Conservation (phyloP, 1,140 invertebrate genomes). For the Physella acuta region DNA sequence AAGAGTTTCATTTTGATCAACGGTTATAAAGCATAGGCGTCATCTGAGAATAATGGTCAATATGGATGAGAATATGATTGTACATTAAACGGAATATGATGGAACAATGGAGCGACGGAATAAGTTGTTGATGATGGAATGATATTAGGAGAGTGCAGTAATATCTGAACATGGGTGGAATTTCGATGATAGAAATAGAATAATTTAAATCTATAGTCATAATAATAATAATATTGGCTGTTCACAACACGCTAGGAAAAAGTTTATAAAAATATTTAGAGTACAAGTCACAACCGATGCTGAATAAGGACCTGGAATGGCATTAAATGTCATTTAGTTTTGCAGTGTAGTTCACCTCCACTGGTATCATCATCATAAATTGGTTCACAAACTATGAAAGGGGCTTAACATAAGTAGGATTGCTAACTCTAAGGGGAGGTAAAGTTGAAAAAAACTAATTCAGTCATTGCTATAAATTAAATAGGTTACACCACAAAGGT, state of each 20-base stretch:
- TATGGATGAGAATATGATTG: background rate
- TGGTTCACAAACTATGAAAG: background rate
- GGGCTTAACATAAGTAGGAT: background rate
- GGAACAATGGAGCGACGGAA: background rate
- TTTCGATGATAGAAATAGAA: background rate
- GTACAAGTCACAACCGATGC: conserved; percentile 15
- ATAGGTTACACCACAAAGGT: background rate
- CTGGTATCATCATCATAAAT: background rate
- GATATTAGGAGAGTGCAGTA: no score
- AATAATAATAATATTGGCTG: background rate
- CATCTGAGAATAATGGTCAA: conserved; percentile 1
- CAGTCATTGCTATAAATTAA: background rate
- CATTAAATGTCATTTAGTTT: background rate
- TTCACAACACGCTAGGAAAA: background rate
- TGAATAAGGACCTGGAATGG: conserved; percentile 21
- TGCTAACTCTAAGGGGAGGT: no score
- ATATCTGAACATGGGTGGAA: background rate
- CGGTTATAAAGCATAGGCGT: no score
- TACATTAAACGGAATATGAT: background rate
- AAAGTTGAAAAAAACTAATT: no score
- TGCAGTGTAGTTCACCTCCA: background rate
- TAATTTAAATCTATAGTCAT: background rate
- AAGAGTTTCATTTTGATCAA: no score
- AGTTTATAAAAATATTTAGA: background rate
- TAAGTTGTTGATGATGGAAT: background rate